Evolutionary conservation across 2,113 vertebrate species (phyloP), one percentile per base, ranked within the genome.

Genomic region (Rhea americana): DNA sequence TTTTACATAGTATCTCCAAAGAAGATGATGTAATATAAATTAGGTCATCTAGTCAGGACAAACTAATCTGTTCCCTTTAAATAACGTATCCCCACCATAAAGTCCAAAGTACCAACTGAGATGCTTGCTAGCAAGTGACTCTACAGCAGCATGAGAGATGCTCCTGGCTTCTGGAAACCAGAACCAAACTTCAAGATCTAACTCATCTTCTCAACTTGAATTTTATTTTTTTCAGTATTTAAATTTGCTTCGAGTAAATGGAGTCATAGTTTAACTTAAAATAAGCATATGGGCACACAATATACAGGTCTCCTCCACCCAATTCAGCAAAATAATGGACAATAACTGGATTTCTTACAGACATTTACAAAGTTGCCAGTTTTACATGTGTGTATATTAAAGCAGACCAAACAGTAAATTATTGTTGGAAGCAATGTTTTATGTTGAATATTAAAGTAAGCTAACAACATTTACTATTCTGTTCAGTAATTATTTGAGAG

Each of bases 401-500:
- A 95, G 63, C 78, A 47, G 71, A 89, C 61, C 35, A 92, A 94
- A 41, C 37, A 79, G 45, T 90, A 94, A 95, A 94, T 97, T 95
- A 91, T 89, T 85, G 56, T 92, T 80, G 91, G 78, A 91, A 95
- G 85, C 84, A 91, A 93, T 91, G 82, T 56, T 96, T 96, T 95
- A 90, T 84, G 85, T 13, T 65, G 53, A 96, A 96, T 96, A 96
- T 94, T 97, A 80, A 96, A 94, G 87, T 17, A 76, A 81, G 77
- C 37, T 97, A 94, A 92, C 91, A 95, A 91, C 89, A 77, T 93
- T 95, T 92, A 94, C 87, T 92, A 81, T 91, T 95, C 92, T 90
- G 90, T 96, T 88, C 91, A 84, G 90, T 95, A 96, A 97, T 96
- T 96, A 95, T 97, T 94, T 94, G 85, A 88, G 79, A 93, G 85